Evolutionary conservation across 1,140 invertebrate genomes (phyloP), one percentile per base, ranked within the genome.

Genomic region (Saxidomus purpurata): DNA sequence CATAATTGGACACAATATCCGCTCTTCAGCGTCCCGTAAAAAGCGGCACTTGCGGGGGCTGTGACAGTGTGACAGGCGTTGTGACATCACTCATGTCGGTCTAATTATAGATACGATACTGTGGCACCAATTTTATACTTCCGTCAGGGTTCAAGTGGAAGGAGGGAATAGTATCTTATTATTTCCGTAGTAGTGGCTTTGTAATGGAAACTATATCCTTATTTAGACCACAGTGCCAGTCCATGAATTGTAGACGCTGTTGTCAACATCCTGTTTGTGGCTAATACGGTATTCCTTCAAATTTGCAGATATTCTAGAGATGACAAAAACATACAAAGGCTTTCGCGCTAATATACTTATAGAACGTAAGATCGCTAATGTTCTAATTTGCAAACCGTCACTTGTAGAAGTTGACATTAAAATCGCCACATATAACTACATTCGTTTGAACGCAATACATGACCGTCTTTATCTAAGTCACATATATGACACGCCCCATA

Each of bases 191-290:
- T 69, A 25, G 59, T 25, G 81, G 19, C 47, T 69, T 4, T 59
- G 17, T 52, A 80, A 80, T 55, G 55, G 55, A 28, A 80, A 0
- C 3, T 55, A 55, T 80, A 9, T 52, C 77, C 55, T 55, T 38
- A 80, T 80, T 55, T 52, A 59, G 77, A 80, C 13, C 25, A 2
- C 38, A 38, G 36, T 83, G 52, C 55, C 52, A 83, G 55, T 69
- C 61, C 34, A 63, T 83, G 52, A 61, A 49, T 25, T 31, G 31
- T 34, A 59, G 22, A 17, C n/a, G n/a, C 47, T 40, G n/a, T 63
- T 25, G 55, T 67, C 81, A 83, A 83, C 81, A 83, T 83, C 81
- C 81, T 83, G 81, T 69, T 82, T 59, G 36, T 83, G 3, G 22
- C 15, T 40, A 38, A 3, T 15, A n/a, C 38, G 17, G 28, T 34